phyloP scores from a whole-genome alignment of 2,113 vertebrate genomes.

The Pelecanoides urinatrix region DNA sequence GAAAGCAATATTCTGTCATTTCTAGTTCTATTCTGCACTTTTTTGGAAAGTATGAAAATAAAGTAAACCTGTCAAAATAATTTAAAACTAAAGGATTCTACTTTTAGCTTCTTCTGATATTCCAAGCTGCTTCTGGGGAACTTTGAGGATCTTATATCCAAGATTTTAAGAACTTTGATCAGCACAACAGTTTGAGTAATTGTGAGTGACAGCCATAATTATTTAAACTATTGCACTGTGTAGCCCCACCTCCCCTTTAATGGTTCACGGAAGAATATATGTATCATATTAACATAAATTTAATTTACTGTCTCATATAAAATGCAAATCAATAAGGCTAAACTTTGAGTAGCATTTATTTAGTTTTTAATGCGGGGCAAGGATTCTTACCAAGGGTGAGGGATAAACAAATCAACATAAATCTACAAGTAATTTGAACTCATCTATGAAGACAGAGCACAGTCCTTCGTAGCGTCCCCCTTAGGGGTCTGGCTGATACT shows the following conservation, averaged over 20 bases:
- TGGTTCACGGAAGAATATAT: conserved; percentile 6
- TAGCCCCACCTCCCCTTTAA: neutral
- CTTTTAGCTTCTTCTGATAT: neutral
- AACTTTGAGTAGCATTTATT: conserved; percentile 31
- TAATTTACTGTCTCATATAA: conserved; percentile 12
- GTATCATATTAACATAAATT: conserved; percentile 38
- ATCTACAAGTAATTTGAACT: neutral
- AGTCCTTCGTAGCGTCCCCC: neutral
- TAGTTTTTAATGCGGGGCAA: conserved; percentile 2
- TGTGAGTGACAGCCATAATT: conserved; percentile 3
- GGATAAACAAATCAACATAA: conserved; percentile 13
- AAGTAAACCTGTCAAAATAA: neutral
- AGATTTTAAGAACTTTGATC: neutral
- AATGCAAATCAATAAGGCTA: conserved; percentile 50
- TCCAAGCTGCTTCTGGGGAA: neutral
- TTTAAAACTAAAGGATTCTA: neutral
- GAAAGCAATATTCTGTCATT: neutral
- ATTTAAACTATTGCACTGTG: conserved; percentile 25
- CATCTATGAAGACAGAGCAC: neutral
- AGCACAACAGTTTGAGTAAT: neutral
- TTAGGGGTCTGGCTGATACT: neutral
- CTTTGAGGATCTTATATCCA: neutral
- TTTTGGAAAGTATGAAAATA: neutral
- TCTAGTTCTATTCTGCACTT: neutral
- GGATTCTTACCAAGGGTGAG: neutral